Base-by-base conservation (phyloP, 2,797 vertebrate genomes). In the Poeciliopsis turneri region DNA sequence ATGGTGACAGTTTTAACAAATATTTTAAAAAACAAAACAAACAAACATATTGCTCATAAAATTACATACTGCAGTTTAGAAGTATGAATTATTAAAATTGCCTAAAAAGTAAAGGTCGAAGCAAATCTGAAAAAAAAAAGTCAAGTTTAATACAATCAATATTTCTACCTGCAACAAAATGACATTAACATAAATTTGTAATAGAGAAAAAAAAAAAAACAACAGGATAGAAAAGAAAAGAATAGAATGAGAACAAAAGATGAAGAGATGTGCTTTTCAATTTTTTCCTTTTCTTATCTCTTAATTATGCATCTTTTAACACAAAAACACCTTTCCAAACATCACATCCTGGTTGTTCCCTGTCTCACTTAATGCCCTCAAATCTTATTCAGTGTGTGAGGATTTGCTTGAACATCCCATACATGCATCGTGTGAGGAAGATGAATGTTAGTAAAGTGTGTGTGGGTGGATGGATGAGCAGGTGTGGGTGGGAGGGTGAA, bases 361-460 rank as follows among this genome's bases (percentile, higher is more conserved):
- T 76, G 82, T 72, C 76, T 57, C 82, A 77, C 74, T 47, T 81
- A 57, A 45, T 20, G 69, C 61, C 78, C 74, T 61, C 23, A 77
- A 71, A 51, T 82, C 76, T 73, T 43, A 75, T 25, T 28, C 68
- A 77, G 59, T 59, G 73, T 28, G 33, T 45, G 82, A 51, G 43
- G 75, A 46, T 76, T 77, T 51, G 82, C 69, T 64, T 77, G 73
- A 86, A 77, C 72, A 25, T 77, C 64, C 82, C 85, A 82, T 79
- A 81, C 91, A 93, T 93, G 89, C 89, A 90, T 68, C 55, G 71
- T 87, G 80, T 80, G 82, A 83, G 83, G 74, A 82, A 71, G 64
- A 77, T 86, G 83, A 72, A 25, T 76, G 92, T 93, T 94, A 93
- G 92, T 93, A 82, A 51, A 78, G 51, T 53, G 49, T 2, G 45